phyloP scores from a whole-genome alignment of 2,888 invertebrate species.

The Campaea margaritaria region DNA sequence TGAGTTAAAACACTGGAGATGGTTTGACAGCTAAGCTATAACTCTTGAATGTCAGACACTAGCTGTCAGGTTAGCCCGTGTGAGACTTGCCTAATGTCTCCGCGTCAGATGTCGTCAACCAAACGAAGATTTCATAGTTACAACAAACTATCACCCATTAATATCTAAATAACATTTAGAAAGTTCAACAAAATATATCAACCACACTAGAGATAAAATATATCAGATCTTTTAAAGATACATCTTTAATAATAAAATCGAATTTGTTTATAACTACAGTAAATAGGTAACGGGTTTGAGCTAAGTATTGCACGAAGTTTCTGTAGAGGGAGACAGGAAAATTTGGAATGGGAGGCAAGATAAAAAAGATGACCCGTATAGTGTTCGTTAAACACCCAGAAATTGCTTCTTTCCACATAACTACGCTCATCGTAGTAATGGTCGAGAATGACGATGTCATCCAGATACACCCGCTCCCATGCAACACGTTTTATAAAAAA shows the following conservation, averaged over 20 bases:
- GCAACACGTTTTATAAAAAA: not conserved
- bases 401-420: constrained; percentile 8
- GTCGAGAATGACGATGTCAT: constrained; percentile 17
- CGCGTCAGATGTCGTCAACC: constrained; percentile 12
- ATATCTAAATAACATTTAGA: constrained; percentile 41
- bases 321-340: constrained; percentile 38
- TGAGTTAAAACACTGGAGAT: no score
- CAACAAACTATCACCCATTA: constrained; percentile 51
- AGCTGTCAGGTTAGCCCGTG: not conserved
- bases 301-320: constrained; percentile 67
- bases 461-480: constrained; percentile 4
- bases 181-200: constrained; percentile 46
- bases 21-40: not conserved
- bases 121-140: constrained; percentile 22
- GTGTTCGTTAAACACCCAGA: not conserved
- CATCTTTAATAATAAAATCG: constrained; percentile 44
- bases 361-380: not conserved
- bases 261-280: constrained; percentile 59
- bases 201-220: constrained; percentile 41
- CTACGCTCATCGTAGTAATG: constrained; percentile 16
- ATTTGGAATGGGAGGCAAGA: constrained; percentile 5
- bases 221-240: constrained; percentile 63
- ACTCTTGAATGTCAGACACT: not conserved
- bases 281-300: constrained; percentile 73
- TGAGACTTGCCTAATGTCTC: not conserved